Conservation (phyloP, 2,113 vertebrate genomes). For the Thunnus thynnus region DNA sequence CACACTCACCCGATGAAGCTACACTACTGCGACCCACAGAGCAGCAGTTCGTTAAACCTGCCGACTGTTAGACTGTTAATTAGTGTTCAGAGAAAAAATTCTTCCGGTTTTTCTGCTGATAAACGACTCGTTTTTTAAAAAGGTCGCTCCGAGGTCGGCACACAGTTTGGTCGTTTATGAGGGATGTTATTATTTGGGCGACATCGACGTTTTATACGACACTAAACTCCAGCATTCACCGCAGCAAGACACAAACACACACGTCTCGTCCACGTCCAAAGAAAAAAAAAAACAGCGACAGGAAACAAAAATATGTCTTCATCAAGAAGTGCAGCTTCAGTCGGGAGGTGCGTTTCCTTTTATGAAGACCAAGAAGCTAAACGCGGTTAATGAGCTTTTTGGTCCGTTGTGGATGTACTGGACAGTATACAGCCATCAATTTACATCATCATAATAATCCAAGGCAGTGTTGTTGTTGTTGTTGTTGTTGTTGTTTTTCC, state of each 20-base stretch:
- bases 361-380: slow-evolving; percentile 1
- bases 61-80: slow-evolving; percentile 16
- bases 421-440: neutral
- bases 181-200: neutral
- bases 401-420: slow-evolving; percentile 26
- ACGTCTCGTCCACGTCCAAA: slow-evolving; percentile 7
- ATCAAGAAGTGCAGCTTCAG: neutral
- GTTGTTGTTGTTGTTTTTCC: too few relatives aligned
- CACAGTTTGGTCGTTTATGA: slow-evolving; percentile 12
- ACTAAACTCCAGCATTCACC: neutral
- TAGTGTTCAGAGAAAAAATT: neutral
- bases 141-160: slow-evolving; percentile 14
- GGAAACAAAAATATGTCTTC: slow-evolving; percentile 32
- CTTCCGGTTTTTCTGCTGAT: neutral
- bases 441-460: neutral
- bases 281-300: neutral
- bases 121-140: neutral
- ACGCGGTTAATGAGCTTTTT: slow-evolving; percentile 8
- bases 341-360: neutral
- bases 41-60: neutral
- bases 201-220: neutral
- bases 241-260: slow-evolving; percentile 19
- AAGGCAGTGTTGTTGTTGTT: too few relatives aligned
- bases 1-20: slow-evolving; percentile 35
- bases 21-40: slow-evolving; percentile 38